A percentile compares a stretch with the other conserved stretches of the same genome.
Evolutionary conservation across 2,113 vertebrate genomes (phyloP).

Genomic region (Myotis lucifugus): DNA sequence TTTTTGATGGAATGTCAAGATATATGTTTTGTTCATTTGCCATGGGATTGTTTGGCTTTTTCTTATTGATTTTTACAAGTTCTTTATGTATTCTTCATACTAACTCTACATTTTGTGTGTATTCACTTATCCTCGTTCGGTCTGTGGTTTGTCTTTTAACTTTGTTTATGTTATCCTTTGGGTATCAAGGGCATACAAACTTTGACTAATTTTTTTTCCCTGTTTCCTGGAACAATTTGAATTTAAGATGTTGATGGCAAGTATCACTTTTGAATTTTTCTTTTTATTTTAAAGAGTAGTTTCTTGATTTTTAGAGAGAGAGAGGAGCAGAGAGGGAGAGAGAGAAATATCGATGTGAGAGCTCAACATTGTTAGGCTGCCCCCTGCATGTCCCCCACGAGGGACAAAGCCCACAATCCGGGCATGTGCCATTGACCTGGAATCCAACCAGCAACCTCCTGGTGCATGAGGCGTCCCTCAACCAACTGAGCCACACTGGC

Average conservation of each 20-base stretch:
- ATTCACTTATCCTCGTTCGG: not conserved
- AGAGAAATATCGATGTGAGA: not conserved
- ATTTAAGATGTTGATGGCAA: not conserved
- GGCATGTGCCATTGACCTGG: not conserved
- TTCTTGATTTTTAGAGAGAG: not conserved
- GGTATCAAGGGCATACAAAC: not conserved
- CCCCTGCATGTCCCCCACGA: fast-evolving
- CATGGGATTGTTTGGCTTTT: not conserved
- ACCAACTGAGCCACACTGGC: not conserved
- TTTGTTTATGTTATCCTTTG: constrained; percentile 40
- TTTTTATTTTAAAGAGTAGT: not conserved
- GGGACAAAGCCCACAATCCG: not conserved
- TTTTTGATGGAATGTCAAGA: not conserved
- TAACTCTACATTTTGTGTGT: not conserved
- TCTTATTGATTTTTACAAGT: constrained; percentile 7
- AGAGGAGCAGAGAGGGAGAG: not conserved
- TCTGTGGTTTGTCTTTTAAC: not conserved
- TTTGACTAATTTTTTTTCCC: not conserved
- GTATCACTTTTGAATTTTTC: not conserved
- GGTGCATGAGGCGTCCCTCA: not conserved
- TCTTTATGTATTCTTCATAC: not conserved
- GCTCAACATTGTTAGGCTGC: not conserved
- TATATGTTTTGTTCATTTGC: not conserved
- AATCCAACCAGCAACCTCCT: not conserved
- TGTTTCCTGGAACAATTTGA: not conserved